phyloP scores from a whole-genome alignment of 2,113 vertebrate genomes.

The Semicossyphus pulcher region DNA sequence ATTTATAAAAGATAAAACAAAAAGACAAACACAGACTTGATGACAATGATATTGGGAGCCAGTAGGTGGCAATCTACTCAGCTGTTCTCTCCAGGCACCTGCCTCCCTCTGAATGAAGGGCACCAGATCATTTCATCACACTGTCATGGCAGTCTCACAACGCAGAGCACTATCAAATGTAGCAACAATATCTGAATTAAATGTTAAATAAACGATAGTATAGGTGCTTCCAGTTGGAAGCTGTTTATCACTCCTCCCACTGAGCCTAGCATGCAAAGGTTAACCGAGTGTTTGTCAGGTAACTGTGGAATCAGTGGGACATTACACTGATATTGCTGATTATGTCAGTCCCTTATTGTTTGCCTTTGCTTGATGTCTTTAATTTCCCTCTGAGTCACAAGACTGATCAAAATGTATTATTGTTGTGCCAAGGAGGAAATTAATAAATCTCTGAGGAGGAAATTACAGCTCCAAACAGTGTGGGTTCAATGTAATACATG shows the following conservation, averaged over 20 bases:
- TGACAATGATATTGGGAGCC: constrained; percentile 36
- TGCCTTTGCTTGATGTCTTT: constrained; percentile 59
- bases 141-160: background rate
- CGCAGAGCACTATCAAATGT: background rate
- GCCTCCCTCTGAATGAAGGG: constrained; percentile 17
- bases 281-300: constrained; percentile 24
- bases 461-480: constrained; percentile 57
- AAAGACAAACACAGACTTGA: background rate
- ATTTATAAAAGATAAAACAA: too few species aligned
- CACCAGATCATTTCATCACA: constrained; percentile 12
- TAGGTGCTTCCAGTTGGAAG: too few species aligned
- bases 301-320: constrained; percentile 41
- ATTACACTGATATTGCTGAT: constrained; percentile 76
- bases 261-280: constrained; percentile 23
- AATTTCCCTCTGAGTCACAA: constrained; percentile 67
- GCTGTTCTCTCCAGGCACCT: constrained; percentile 27
- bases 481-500: constrained; percentile 29
- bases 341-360: constrained; percentile 71
- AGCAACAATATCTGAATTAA: background rate
- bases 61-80: constrained; percentile 69
- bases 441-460: constrained; percentile 65
- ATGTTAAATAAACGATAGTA: too few species aligned
- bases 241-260: too few species aligned
- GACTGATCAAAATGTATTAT: constrained; percentile 60
- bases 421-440: constrained; percentile 68